Evolutionary conservation across 2,113 vertebrate species (phyloP).

Genomic region (Galbula dea): DNA sequence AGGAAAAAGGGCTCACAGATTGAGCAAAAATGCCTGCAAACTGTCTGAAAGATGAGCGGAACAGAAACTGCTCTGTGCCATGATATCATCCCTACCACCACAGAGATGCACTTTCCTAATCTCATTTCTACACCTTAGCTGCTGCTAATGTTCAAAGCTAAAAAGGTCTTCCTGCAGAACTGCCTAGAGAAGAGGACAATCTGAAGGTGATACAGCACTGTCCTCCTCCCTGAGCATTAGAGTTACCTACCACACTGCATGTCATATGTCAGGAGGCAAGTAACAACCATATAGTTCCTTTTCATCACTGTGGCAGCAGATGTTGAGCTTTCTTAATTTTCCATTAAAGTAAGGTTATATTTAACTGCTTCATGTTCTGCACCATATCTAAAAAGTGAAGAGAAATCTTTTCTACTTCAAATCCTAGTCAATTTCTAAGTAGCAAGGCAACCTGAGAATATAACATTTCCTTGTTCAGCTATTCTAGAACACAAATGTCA

Average conservation of each 20-base stretch:
- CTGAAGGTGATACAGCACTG: background rate
- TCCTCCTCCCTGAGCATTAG: background rate
- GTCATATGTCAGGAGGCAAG: background rate
- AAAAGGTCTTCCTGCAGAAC: background rate
- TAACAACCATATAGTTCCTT: background rate
- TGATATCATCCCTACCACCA: background rate
- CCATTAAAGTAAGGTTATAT: background rate
- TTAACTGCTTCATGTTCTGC: background rate
- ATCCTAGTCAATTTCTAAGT: background rate
- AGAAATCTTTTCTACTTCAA: background rate
- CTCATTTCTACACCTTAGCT: background rate
- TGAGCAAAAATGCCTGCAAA: constrained; percentile 25
- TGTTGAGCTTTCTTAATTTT: no score
- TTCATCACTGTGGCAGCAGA: background rate
- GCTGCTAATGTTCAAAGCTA: background rate
- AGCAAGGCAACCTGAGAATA: background rate
- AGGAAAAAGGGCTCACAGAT: constrained; percentile 27
- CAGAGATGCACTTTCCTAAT: background rate
- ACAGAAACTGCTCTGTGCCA: constrained; percentile 4
- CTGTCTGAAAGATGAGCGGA: background rate
- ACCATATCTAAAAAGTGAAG: background rate
- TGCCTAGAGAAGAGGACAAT: background rate
- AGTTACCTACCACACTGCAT: background rate
- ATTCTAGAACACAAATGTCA: background rate
- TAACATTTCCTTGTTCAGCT: background rate